phyloP scores from a whole-genome alignment of 2,888 invertebrate species.

The Torymus aiolomorphi region DNA sequence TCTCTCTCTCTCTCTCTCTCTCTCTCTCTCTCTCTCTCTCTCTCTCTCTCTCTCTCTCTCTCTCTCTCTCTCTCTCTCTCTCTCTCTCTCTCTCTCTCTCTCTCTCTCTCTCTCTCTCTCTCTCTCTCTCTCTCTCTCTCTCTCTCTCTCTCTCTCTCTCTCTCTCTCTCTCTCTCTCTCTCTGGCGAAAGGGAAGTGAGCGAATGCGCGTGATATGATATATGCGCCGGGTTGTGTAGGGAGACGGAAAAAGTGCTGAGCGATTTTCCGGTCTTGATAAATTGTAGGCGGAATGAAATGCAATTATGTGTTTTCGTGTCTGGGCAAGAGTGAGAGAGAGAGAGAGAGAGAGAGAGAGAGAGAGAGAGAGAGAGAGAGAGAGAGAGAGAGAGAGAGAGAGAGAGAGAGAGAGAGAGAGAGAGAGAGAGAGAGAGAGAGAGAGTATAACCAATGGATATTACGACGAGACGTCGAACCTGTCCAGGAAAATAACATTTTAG shows the following conservation, averaged over 20 bases:
- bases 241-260: conserved; percentile 6
- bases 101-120: too few species aligned
- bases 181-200: too few species aligned
- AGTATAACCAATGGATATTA: conserved; percentile 37
- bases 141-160: too few species aligned
- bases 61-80: too few species aligned
- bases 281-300: conserved; percentile 45
- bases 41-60: too few species aligned
- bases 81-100: too few species aligned
- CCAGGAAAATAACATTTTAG: conserved; percentile 63
- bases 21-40: too few species aligned
- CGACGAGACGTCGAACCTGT: conserved; percentile 60
- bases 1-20: too few species aligned
- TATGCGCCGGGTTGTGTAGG: neutral
- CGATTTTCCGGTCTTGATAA: conserved; percentile 40
- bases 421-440: neutral
- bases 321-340: neutral
- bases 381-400: neutral
- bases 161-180: too few species aligned
- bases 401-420: too few species aligned
- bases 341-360: neutral
- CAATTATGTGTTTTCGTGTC: conserved; percentile 40
- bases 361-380: neutral
- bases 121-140: too few species aligned
- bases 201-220: too few species aligned